Conservation (phyloP, 2,888 invertebrate species). For the Harpagoxenus sublaevis region DNA sequence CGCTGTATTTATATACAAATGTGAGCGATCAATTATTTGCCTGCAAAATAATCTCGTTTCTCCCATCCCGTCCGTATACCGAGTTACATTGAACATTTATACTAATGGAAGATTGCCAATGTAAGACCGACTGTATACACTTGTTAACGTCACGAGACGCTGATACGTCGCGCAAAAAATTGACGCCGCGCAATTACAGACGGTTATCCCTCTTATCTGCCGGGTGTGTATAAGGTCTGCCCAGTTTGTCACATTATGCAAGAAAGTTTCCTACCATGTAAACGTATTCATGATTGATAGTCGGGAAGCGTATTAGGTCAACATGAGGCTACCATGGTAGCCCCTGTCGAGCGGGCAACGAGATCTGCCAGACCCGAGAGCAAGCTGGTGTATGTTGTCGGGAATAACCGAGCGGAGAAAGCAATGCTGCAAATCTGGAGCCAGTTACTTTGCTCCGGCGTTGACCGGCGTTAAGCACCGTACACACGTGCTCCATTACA, state of each 20-base stretch:
- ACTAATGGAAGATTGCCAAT: neutral
- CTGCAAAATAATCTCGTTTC: slow-evolving; percentile 1
- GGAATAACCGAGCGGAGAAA: slow-evolving; percentile 73
- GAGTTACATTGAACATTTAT: slow-evolving; percentile 2
- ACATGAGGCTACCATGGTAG: slow-evolving; percentile 76
- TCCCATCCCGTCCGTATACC: neutral
- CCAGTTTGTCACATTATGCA: slow-evolving; percentile 68
- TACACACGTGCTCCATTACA: slow-evolving; percentile 66
- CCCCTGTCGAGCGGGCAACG: slow-evolving; percentile 63
- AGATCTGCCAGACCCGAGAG: slow-evolving; percentile 61
- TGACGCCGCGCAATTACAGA: slow-evolving; percentile 5
- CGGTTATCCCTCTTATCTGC: slow-evolving; percentile 37
- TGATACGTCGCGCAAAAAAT: slow-evolving; percentile 27
- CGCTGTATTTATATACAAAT: neutral
- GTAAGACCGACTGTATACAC: slow-evolving; percentile 11
- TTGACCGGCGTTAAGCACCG: slow-evolving; percentile 66
- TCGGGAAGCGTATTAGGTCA: slow-evolving; percentile 77
- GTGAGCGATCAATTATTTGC: neutral
- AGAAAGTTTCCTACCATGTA: slow-evolving; percentile 66
- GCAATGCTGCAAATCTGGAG: slow-evolving; percentile 74
- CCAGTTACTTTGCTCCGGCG: slow-evolving; percentile 71
- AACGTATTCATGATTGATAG: slow-evolving; percentile 80
- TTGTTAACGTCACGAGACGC: slow-evolving; percentile 30
- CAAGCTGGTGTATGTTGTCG: slow-evolving; percentile 15
- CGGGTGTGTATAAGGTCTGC: slow-evolving; percentile 15